Evolutionary conservation across 1,140 invertebrate genomes (phyloP).

Genomic region (Leptopilina clavipes): DNA sequence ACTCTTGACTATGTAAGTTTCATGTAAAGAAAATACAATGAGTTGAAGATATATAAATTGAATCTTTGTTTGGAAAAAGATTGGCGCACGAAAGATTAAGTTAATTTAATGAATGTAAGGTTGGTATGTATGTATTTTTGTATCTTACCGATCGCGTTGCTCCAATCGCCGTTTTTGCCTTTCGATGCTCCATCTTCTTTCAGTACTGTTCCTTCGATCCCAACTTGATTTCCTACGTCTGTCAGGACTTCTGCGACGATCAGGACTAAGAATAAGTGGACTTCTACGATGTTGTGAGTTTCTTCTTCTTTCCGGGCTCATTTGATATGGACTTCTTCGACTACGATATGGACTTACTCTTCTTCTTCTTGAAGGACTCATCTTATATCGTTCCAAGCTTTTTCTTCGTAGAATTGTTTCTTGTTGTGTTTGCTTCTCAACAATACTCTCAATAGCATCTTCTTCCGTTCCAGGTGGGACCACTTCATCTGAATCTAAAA

Average conservation of each 20-base stretch:
- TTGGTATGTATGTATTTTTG: not conserved
- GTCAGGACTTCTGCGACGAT: conserved; percentile 54
- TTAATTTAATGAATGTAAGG: too few species aligned
- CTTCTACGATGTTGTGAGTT: conserved; percentile 46
- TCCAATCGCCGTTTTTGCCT: conserved; percentile 62
- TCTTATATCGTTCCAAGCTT: conserved; percentile 58
- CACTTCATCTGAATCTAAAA: conserved; percentile 71
- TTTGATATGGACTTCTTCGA: conserved; percentile 57
- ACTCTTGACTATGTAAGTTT: too few species aligned
- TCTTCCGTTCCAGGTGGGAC: conserved; percentile 72
- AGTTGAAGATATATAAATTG: too few species aligned
- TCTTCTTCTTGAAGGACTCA: conserved; percentile 57
- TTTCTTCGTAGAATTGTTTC: conserved; percentile 50
- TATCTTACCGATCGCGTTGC: conserved; percentile 67
- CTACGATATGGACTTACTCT: conserved; percentile 60
- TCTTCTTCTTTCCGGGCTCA: conserved; percentile 57
- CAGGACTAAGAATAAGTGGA: conserved; percentile 43
- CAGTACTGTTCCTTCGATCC: conserved; percentile 61
- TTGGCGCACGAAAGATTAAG: too few species aligned
- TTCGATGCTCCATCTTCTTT: conserved; percentile 61
- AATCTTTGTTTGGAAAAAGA: too few species aligned
- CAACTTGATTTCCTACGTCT: conserved; percentile 58
- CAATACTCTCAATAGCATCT: conserved; percentile 68
- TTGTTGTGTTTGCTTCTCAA: conserved; percentile 62
- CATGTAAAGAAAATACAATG: too few species aligned